These are phyloP conservation scores for Solea senegalensis DNA, from an alignment of 2,113 vertebrate genomes.

Conservation along the genomic window DNA sequence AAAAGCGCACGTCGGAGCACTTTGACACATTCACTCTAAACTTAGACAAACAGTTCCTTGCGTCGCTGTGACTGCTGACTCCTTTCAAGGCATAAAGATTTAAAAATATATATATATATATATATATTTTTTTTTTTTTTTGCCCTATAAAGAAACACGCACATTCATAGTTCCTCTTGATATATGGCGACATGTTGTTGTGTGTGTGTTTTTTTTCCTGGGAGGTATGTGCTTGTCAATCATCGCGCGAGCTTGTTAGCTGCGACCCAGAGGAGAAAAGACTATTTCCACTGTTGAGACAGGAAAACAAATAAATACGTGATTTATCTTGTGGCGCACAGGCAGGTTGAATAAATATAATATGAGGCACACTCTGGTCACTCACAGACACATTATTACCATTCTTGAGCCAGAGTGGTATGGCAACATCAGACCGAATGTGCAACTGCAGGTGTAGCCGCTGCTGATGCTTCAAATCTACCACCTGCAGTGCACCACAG, in stretches of 20 bases:
- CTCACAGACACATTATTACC: not conserved
- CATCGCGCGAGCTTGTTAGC: conserved; percentile 4
- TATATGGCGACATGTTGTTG: not conserved
- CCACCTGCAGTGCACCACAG: conserved; percentile 53
- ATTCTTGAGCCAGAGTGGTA: conserved; percentile 6
- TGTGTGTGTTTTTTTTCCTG: not conserved
- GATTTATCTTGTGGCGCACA: not conserved
- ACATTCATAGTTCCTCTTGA: conserved; percentile 24
- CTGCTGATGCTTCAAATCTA: conserved; percentile 37
- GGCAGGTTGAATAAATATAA: conserved; percentile 10
- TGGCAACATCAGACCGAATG: conserved; percentile 7
- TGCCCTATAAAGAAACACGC: not conserved
- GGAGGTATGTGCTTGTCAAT: conserved; percentile 12
- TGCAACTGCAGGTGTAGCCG: conserved; percentile 46
- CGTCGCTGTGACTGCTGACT: conserved; percentile 32
- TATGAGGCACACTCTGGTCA: conserved; percentile 6
- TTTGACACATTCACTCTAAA: conserved; percentile 35
- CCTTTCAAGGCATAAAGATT: not conserved
- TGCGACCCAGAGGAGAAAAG: not conserved
- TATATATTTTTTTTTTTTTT: not conserved
- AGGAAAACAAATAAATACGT: not conserved
- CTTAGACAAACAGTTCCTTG: conserved; percentile 23
- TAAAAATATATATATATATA: conserved; percentile 7
- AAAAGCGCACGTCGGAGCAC: conserved; percentile 1
- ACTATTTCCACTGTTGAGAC: not conserved